Conservation (phyloP, 2,888 invertebrate genomes). For the Scelioninae gen. 1 region DNA sequence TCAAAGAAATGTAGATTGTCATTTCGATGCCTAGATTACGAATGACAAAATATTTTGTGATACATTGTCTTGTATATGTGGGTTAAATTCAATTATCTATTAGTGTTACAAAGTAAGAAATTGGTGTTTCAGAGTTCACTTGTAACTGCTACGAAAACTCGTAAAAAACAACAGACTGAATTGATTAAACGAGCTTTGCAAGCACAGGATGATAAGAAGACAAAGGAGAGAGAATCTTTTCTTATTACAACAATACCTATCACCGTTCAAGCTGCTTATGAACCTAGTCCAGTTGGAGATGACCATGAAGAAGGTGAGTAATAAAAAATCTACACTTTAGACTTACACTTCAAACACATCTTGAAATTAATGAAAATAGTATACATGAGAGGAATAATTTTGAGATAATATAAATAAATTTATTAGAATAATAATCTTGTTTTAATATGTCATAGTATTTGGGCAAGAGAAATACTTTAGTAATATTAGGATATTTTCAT, state of each 20-base stretch:
- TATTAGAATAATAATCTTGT: too few relatives aligned
- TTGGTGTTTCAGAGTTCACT: conserved; percentile 89
- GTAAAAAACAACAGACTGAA: conserved; percentile 99
- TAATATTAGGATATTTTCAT: too few relatives aligned
- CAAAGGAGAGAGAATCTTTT: conserved; percentile 97
- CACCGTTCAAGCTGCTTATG: conserved; percentile 97
- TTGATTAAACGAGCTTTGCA: conserved; percentile 97
- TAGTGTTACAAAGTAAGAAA: not conserved
- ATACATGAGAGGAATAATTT: too few relatives aligned
- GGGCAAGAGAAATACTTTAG: too few relatives aligned
- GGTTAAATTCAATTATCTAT: too few relatives aligned
- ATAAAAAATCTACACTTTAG: not conserved
- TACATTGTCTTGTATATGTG: too few relatives aligned
- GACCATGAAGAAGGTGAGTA: conserved; percentile 92
- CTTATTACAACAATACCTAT: conserved; percentile 98
- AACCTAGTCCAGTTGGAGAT: conserved; percentile 94
- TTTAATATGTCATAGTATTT: too few relatives aligned
- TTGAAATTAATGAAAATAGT: too few relatives aligned
- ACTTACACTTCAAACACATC: too few relatives aligned
- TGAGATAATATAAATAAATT: too few relatives aligned
- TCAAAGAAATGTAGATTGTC: conserved; percentile 28
- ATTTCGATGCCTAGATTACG: too few relatives aligned
- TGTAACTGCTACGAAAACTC: conserved; percentile 99
- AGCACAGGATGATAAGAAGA: conserved; percentile 97
- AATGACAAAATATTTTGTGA: too few relatives aligned